Evolutionary conservation across 2,113 vertebrate species (phyloP).

Genomic region (Syrmaticus mikado): DNA sequence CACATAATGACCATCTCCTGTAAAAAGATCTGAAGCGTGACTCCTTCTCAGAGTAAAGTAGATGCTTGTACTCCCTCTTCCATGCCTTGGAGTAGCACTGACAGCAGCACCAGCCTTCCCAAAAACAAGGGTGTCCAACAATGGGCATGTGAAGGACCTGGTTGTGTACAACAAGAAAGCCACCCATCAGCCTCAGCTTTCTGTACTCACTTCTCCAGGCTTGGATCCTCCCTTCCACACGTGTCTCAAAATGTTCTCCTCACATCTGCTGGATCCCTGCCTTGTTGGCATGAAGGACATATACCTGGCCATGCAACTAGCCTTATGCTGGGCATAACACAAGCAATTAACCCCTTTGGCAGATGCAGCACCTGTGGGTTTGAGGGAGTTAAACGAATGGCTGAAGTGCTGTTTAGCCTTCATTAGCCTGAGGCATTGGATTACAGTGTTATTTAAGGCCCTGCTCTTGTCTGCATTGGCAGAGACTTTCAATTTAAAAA

Average conservation of each 20-base stretch:
- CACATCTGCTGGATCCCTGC: accelerated
- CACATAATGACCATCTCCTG: not conserved
- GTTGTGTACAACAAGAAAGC: not conserved
- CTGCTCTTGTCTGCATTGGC: constrained; percentile 53
- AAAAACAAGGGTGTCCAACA: not conserved
- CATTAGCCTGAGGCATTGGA: not conserved
- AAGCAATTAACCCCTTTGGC: not conserved
- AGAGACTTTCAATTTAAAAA: constrained; percentile 60
- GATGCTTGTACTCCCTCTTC: not conserved
- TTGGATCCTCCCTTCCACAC: not conserved
- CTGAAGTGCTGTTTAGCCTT: not conserved
- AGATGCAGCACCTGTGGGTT: not conserved
- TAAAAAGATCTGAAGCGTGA: not conserved
- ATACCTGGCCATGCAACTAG: not conserved
- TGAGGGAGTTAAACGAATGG: not conserved
- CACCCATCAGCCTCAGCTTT: not conserved
- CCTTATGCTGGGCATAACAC: not conserved
- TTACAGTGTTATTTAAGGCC: constrained; percentile 49
- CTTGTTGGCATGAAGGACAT: not conserved
- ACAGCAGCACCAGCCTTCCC: not conserved
- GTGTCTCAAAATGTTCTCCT: not conserved
- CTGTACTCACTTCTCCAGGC: accelerated
- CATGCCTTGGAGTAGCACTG: not conserved
- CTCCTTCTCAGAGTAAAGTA: not conserved
- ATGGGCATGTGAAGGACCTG: not conserved